A percentile compares a stretch with the other conserved stretches of the same genome.
phyloP scores from a whole-genome alignment of 2,113 vertebrate genomes.

The Hemichromis elongatus region DNA sequence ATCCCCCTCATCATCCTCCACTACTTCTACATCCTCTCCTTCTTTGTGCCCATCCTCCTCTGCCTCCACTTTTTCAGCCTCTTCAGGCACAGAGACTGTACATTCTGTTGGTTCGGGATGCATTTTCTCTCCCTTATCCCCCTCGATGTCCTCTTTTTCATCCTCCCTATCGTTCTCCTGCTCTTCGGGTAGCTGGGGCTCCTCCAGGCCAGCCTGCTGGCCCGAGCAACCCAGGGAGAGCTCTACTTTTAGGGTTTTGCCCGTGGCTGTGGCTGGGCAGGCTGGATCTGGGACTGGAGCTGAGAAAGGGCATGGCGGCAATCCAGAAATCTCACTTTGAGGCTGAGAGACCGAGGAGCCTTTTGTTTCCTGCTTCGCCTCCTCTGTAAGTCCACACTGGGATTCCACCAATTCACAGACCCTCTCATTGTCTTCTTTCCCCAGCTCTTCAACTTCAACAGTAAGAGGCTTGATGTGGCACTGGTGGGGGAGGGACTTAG shows the following conservation, averaged over 20 bases:
- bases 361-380: constrained; percentile 22
- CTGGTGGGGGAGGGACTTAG: constrained; percentile 42
- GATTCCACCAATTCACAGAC: constrained; percentile 45
- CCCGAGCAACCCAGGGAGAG: constrained; percentile 30
- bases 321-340: constrained; percentile 28
- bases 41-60: not conserved
- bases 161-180: constrained; percentile 19
- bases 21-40: constrained; percentile 33
- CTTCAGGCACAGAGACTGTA: constrained; percentile 27
- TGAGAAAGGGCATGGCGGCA: constrained; percentile 31
- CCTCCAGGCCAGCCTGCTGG: constrained; percentile 44
- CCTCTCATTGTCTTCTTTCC: constrained; percentile 25
- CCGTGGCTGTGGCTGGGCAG: constrained; percentile 25
- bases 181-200: constrained; percentile 46
- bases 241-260: constrained; percentile 39
- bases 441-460: constrained; percentile 27
- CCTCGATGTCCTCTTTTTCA: constrained; percentile 30
- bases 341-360: constrained; percentile 29
- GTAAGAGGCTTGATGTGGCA: constrained; percentile 30
- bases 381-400: constrained; percentile 3
- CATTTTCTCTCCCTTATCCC: constrained; percentile 9
- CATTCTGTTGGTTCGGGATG: constrained; percentile 32
- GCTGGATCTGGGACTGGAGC: constrained; percentile 18
- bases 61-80: not conserved
- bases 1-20: constrained; percentile 12